Conservation (phyloP, 1,140 invertebrate species). For the Hirudo medicinalis region DNA sequence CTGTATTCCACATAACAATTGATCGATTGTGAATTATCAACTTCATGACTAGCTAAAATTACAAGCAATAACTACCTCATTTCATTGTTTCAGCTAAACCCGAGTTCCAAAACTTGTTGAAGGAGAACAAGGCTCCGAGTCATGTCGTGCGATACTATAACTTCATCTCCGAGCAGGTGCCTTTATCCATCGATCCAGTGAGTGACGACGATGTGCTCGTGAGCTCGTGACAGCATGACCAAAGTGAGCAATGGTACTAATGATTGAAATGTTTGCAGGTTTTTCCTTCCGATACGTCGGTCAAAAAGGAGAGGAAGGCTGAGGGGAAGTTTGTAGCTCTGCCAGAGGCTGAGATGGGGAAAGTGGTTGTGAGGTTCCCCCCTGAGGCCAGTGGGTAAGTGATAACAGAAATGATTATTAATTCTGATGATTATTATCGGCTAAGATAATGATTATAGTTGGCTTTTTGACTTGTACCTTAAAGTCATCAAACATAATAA, state of each 20-base stretch:
- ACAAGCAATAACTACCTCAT: too few relatives aligned
- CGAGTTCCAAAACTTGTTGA: background rate
- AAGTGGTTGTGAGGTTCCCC: conserved; percentile 87
- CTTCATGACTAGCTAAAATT: too few relatives aligned
- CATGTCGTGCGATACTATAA: conserved; percentile 1
- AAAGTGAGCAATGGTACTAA: background rate
- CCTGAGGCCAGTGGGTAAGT: conserved; percentile 86
- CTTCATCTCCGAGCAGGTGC: background rate
- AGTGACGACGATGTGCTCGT: background rate
- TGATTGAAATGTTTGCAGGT: background rate
- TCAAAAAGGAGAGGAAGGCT: conserved; percentile 42
- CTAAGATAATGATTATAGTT: too few relatives aligned
- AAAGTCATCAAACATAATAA: too few relatives aligned
- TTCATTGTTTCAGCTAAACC: conserved; percentile 3
- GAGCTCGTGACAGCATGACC: background rate
- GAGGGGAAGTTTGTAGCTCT: conserved; percentile 94
- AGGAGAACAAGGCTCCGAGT: conserved; percentile 3
- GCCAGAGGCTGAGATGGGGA: conserved; percentile 85
- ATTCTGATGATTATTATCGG: too few relatives aligned
- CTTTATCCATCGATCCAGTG: background rate
- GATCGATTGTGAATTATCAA: too few relatives aligned
- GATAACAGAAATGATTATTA: background rate
- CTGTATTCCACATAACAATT: too few relatives aligned
- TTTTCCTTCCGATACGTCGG: background rate
- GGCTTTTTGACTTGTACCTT: too few relatives aligned